Conservation (phyloP, 2,888 invertebrate genomes). For the Elegia similella region DNA sequence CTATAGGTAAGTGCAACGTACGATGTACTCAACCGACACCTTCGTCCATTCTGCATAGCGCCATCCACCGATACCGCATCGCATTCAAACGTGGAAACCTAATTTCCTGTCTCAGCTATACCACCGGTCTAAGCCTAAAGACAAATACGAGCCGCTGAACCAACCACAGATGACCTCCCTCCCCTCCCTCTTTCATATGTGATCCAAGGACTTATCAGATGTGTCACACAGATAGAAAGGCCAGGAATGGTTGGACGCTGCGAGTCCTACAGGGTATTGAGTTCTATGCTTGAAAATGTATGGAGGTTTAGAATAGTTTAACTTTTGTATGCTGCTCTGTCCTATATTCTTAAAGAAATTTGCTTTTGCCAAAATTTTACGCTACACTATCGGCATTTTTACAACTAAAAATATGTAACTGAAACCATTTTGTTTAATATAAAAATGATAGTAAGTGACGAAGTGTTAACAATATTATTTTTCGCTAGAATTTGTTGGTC, state of each 20-base stretch:
- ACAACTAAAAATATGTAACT: too few species aligned
- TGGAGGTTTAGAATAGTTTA: background rate
- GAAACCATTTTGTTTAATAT: too few species aligned
- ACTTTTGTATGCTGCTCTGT: conserved; percentile 4
- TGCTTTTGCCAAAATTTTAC: too few species aligned
- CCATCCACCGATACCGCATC: conserved; percentile 45
- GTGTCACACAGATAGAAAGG: conserved; percentile 32
- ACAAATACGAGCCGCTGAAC: conserved; percentile 62
- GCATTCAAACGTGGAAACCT: conserved; percentile 75
- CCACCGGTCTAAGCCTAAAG: conserved; percentile 66
- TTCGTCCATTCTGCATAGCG: conserved; percentile 34
- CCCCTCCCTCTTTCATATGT: conserved; percentile 23
- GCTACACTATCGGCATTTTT: too few species aligned
- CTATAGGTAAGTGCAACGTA: background rate
- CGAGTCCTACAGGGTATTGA: background rate
- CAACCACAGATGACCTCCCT: conserved; percentile 42
- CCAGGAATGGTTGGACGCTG: conserved; percentile 29
- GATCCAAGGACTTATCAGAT: conserved; percentile 25
- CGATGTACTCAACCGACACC: background rate
- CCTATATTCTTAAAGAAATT: background rate
- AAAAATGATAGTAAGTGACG: too few species aligned
- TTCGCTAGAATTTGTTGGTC: too few species aligned
- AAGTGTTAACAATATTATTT: too few species aligned
- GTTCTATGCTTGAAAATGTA: conserved; percentile 9
- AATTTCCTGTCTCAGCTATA: conserved; percentile 80